phyloP scores from a whole-genome alignment of 1,140 invertebrate genomes.

The Phortica variegata region DNA sequence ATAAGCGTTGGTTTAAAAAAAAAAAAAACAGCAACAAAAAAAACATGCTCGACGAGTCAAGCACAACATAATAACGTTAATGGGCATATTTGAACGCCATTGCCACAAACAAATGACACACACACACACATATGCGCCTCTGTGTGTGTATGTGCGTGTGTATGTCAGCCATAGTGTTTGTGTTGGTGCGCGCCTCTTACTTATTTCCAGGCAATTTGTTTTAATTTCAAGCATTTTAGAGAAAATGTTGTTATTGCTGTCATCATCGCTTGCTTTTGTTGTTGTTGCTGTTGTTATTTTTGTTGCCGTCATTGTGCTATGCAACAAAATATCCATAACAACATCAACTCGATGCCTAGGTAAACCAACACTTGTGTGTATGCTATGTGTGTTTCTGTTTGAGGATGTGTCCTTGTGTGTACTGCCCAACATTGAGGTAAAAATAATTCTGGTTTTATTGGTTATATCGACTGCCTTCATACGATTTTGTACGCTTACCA shows the following conservation, averaged over 20 bases:
- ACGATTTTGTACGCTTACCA: no score
- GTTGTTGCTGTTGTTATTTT: no score
- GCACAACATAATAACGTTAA: conserved; percentile 22
- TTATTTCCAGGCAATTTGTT: conserved; percentile 55
- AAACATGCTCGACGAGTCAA: conserved; percentile 2
- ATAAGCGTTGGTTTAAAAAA: conserved; percentile 14
- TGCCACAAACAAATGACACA: conserved; percentile 36
- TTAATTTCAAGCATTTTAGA: conserved; percentile 47
- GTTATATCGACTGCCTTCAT: no score
- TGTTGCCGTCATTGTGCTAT: no score
- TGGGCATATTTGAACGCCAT: conserved; percentile 52
- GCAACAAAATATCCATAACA: no score
- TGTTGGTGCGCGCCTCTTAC: conserved; percentile 1
- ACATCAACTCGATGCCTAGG: no score
- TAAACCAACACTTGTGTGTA: no score
- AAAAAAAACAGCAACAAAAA: background rate
- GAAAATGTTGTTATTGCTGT: conserved; percentile 1
- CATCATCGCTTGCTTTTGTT: no score
- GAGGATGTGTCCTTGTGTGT: no score
- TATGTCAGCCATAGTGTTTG: conserved; percentile 3
- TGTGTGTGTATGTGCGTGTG: conserved; percentile 3
- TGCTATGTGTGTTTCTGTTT: no score
- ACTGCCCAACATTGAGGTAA: no score
- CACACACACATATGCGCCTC: conserved; percentile 23
- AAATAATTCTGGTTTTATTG: no score